Evolutionary conservation across 2,797 vertebrate species (phyloP).

Genomic region (Gadopsis bispinosus): DNA sequence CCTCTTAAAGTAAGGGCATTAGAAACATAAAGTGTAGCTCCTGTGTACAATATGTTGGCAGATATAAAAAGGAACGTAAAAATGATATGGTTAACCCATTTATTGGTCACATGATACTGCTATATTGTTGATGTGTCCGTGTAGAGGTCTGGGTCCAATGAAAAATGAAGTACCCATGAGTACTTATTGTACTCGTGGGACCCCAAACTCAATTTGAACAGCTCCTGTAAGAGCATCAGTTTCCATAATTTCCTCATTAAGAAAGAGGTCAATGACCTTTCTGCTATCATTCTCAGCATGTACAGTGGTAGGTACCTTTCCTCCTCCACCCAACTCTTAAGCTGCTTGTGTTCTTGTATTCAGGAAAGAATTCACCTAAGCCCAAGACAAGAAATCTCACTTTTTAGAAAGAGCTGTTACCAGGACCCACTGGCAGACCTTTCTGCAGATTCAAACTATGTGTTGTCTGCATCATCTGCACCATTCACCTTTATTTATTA

Average conservation of each 20-base stretch:
- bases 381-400: not conserved
- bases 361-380: not conserved
- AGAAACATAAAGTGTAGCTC: not conserved
- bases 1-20: not conserved
- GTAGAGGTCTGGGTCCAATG: not conserved
- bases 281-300: not conserved
- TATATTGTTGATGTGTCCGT: not conserved
- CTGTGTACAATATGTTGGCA: not conserved
- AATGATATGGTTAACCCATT: constrained; percentile 1
- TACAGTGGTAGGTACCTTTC: not conserved
- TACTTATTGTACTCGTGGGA: not conserved
- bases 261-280: constrained; percentile 11
- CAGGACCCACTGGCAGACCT: not conserved
- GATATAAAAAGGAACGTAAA: not conserved
- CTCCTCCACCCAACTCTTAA: not conserved
- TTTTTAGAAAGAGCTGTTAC: not conserved
- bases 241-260: not conserved
- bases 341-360: not conserved
- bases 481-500: not conserved
- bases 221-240: not conserved
- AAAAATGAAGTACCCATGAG: not conserved
- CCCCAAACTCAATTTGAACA: not conserved
- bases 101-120: constrained; percentile 1
- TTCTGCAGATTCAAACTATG: not conserved
- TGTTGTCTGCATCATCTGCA: not conserved